Conservation (phyloP, 2,797 vertebrate genomes). For the Phyllotis vaccarum region DNA sequence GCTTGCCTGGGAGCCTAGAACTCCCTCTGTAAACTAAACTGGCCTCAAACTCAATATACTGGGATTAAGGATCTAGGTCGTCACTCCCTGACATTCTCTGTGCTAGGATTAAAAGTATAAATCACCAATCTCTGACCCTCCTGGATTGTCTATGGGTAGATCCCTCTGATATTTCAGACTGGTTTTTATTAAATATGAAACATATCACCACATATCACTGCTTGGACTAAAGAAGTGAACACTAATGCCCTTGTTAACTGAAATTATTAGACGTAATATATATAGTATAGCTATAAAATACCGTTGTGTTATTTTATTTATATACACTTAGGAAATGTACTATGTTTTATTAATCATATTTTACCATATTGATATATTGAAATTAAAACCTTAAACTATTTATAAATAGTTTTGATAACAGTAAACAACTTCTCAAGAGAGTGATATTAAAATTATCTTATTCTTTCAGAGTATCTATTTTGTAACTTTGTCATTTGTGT, state of each 20-base stretch:
- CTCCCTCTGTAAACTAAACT: too few relatives aligned
- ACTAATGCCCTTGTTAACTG: background rate
- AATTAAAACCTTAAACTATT: background rate
- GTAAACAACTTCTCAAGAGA: background rate
- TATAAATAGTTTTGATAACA: background rate
- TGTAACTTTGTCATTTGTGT: background rate
- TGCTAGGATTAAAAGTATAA: too few relatives aligned
- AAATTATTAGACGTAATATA: background rate
- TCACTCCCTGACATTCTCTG: too few relatives aligned
- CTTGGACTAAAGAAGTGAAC: background rate
- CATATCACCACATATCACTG: too few relatives aligned
- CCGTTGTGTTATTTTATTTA: background rate
- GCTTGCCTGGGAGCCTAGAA: too few relatives aligned
- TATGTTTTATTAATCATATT: background rate
- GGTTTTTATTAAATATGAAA: too few relatives aligned
- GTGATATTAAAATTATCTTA: background rate
- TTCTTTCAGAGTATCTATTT: background rate
- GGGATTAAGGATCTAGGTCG: too few relatives aligned
- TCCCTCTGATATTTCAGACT: too few relatives aligned
- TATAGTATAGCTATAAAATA: too few relatives aligned
- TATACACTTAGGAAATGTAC: accelerated
- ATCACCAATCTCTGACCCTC: too few relatives aligned
- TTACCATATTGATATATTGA: background rate
- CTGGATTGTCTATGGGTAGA: too few relatives aligned
- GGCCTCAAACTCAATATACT: too few relatives aligned